Percentiles rank a stretch among this genome's conserved stretches.
phyloP scores from a whole-genome alignment of 37 sponge, comb jelly and placozoan species.

The Lycopodina hypogea region DNA sequence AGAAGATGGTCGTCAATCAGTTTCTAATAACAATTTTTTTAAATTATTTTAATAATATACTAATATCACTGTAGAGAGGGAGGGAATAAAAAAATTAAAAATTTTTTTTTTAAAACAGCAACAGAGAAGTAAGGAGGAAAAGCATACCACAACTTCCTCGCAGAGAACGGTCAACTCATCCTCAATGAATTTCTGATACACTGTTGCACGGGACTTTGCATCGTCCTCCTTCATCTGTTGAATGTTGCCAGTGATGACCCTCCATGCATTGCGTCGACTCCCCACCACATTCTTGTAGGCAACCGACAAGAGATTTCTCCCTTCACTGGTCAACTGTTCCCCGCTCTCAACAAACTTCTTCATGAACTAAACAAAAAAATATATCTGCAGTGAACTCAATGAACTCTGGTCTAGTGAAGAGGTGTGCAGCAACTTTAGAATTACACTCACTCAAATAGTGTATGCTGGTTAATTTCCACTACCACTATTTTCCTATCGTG shows the following conservation, averaged over 20 bases:
- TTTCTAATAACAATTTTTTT: background rate
- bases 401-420: too few species aligned
- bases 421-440: too few species aligned
- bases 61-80: too few species aligned
- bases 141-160: conserved; percentile 75
- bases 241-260: conserved; percentile 59
- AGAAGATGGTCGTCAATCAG: conserved; percentile 19
- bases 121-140: background rate
- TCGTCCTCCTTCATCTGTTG: conserved; percentile 22
- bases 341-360: background rate
- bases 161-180: conserved; percentile 74
- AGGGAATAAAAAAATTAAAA: background rate
- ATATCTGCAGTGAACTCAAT: too few species aligned
- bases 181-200: conserved; percentile 72
- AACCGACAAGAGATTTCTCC: conserved; percentile 75
- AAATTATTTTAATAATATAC: background rate
- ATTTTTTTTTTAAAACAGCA: background rate
- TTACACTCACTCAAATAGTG: too few species aligned
- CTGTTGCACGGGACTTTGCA: conserved; percentile 34
- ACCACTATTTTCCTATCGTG: too few species aligned
- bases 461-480: too few species aligned
- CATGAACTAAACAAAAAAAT: background rate
- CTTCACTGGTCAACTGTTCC: conserved; percentile 17
- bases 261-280: conserved; percentile 57
- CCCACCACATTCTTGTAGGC: conserved; percentile 90